Percentiles rank a stretch among this genome's conserved stretches.
Evolutionary conservation across 2,888 invertebrate species (phyloP).

Genomic region (Halictus quadricinctus): DNA sequence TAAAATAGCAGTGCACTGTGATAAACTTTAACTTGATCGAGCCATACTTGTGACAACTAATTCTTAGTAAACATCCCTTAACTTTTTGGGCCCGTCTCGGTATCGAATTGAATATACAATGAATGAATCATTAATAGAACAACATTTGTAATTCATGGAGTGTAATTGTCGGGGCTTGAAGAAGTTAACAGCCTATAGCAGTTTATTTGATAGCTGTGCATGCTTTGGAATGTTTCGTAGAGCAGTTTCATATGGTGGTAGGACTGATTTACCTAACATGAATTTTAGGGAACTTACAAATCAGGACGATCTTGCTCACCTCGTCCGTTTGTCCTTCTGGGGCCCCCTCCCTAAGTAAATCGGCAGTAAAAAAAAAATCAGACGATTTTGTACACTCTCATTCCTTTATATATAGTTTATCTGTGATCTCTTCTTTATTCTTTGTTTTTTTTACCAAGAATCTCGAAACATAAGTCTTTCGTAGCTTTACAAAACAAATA

Average conservation of each 20-base stretch:
- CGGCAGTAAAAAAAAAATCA: constrained; percentile 62
- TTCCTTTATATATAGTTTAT: constrained; percentile 54
- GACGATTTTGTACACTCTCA: constrained; percentile 59
- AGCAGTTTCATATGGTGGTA: constrained; percentile 62
- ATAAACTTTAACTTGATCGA: constrained; percentile 26
- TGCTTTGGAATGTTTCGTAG: constrained; percentile 63
- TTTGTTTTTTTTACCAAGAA: constrained; percentile 46
- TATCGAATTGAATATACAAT: background rate
- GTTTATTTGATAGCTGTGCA: constrained; percentile 62
- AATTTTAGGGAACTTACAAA: constrained; percentile 78
- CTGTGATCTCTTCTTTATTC: constrained; percentile 54
- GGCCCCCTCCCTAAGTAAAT: constrained; percentile 76
- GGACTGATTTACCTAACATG: constrained; percentile 74
- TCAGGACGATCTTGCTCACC: constrained; percentile 77
- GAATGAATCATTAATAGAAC: background rate
- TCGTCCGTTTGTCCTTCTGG: constrained; percentile 78
- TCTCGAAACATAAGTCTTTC: constrained; percentile 44
- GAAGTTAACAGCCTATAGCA: constrained; percentile 49
- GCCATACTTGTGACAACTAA: constrained; percentile 39
- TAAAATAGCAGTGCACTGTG: constrained; percentile 36
- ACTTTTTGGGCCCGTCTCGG: constrained; percentile 40
- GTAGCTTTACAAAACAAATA: constrained; percentile 55
- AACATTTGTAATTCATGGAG: constrained; percentile 10
- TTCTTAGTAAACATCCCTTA: constrained; percentile 39
- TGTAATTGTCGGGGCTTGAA: constrained; percentile 40